Evolutionary conservation across 2,113 vertebrate genomes (phyloP).

Genomic region (Phaetusa simplex): DNA sequence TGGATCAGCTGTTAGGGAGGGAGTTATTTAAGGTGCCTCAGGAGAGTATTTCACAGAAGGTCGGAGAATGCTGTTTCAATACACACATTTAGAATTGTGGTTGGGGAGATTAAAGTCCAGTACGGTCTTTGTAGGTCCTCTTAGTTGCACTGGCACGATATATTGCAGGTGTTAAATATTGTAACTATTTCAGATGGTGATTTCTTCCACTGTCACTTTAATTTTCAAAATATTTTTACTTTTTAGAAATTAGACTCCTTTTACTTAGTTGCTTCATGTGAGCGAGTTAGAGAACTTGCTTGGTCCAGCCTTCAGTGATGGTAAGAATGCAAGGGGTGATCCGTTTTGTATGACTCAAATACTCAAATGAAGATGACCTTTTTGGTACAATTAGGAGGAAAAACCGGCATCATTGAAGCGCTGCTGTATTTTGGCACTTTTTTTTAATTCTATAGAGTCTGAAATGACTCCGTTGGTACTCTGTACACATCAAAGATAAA

Average conservation of each 20-base stretch:
- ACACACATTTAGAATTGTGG: background rate
- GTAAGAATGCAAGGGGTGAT: background rate
- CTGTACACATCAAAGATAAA: background rate
- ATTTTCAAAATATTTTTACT: background rate
- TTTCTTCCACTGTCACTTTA: background rate
- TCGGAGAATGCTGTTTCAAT: background rate
- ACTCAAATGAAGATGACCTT: background rate
- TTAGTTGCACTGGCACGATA: background rate
- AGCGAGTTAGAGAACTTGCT: background rate
- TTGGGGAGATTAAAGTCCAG: background rate
- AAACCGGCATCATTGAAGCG: background rate
- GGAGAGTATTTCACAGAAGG: background rate
- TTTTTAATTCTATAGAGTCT: background rate
- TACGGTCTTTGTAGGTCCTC: background rate
- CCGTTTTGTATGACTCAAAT: background rate
- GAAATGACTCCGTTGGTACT: background rate
- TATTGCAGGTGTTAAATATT: background rate
- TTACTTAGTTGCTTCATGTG: background rate
- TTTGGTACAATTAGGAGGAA: background rate
- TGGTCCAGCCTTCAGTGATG: background rate
- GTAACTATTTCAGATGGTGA: background rate
- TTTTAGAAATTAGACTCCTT: background rate
- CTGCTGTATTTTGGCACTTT: background rate
- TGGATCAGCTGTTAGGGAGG: background rate
- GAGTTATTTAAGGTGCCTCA: background rate